A percentile compares a stretch with the other conserved stretches of the same genome.
Evolutionary conservation across 2,888 invertebrate genomes (phyloP).

Genomic region (Pollenia labialis): DNA sequence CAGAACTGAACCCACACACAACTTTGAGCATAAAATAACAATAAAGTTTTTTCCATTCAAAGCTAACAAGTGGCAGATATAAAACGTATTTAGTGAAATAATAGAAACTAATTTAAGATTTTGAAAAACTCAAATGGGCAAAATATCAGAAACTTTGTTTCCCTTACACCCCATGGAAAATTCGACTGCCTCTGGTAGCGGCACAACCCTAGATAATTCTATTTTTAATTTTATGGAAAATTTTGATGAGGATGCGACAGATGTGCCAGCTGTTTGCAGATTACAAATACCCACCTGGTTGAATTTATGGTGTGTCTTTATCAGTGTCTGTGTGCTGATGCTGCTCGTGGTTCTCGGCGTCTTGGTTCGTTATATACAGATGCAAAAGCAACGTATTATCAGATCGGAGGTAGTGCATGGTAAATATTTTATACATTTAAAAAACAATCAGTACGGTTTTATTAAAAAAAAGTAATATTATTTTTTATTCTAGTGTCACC

Average conservation of each 20-base stretch:
- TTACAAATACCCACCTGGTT: conserved; percentile 66
- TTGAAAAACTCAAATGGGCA: conserved; percentile 3
- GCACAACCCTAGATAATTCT: conserved; percentile 10
- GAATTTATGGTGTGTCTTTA: conserved; percentile 64
- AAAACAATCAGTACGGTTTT: background rate
- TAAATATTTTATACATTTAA: conserved; percentile 2
- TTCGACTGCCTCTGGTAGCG: background rate
- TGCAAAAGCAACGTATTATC: conserved; percentile 57
- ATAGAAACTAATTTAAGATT: background rate
- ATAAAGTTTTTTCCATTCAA: conserved; percentile 58
- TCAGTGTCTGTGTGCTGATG: conserved; percentile 58
- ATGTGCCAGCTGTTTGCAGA: conserved; percentile 46
- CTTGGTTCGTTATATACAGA: conserved; percentile 58
- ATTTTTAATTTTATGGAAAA: conserved; percentile 62
- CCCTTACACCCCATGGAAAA: conserved; percentile 25
- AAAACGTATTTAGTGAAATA: conserved; percentile 59
- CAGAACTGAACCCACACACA: conserved; percentile 20
- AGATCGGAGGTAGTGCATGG: conserved; percentile 58
- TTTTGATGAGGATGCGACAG: conserved; percentile 41
- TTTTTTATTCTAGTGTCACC: conserved; percentile 45
- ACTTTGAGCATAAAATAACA: conserved; percentile 54
- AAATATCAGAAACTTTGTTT: conserved; percentile 24
- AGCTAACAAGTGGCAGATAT: conserved; percentile 65
- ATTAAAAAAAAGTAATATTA: background rate
- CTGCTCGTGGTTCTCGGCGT: conserved; percentile 56